These are phyloP conservation scores for Camelus bactrianus DNA, from an alignment of 2,113 vertebrate genomes.

Conservation along the genomic window DNA sequence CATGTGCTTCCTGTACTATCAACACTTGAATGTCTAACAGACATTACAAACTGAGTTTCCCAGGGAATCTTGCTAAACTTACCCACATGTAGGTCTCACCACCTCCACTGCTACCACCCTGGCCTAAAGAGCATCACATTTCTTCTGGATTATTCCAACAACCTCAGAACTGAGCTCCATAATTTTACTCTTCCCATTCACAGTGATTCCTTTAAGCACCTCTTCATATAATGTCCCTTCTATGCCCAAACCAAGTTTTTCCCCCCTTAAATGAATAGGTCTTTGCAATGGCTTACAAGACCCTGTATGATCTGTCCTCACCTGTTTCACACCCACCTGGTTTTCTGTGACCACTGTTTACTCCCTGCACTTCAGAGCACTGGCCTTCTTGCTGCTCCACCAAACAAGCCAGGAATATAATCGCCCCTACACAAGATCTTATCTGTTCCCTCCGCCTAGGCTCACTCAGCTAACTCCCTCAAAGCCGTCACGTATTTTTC, in stretches of 20 bases:
- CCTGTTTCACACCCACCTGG: background rate
- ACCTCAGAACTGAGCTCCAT: too few relatives aligned
- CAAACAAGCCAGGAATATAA: background rate
- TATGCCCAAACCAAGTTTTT: background rate
- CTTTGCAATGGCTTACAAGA: background rate
- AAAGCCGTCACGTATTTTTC: background rate
- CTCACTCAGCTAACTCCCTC: fast-evolving
- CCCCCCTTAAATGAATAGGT: background rate
- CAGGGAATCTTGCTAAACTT: background rate
- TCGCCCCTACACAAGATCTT: background rate
- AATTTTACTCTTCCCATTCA: background rate
- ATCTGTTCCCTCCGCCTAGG: background rate
- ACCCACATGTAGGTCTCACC: background rate
- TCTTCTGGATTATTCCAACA: background rate
- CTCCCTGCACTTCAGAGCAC: background rate
- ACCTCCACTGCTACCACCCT: background rate
- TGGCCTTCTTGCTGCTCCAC: background rate
- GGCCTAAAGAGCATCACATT: background rate
- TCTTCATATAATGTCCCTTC: background rate
- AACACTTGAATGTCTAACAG: background rate
- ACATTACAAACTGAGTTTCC: background rate
- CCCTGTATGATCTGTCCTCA: fast-evolving
- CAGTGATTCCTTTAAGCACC: background rate
- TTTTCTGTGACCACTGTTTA: background rate
- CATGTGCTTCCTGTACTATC: background rate